Percentiles rank a stretch among this genome's conserved stretches.
Evolutionary conservation across 2,888 invertebrate genomes (phyloP).

Genomic region (Operophtera brumata): DNA sequence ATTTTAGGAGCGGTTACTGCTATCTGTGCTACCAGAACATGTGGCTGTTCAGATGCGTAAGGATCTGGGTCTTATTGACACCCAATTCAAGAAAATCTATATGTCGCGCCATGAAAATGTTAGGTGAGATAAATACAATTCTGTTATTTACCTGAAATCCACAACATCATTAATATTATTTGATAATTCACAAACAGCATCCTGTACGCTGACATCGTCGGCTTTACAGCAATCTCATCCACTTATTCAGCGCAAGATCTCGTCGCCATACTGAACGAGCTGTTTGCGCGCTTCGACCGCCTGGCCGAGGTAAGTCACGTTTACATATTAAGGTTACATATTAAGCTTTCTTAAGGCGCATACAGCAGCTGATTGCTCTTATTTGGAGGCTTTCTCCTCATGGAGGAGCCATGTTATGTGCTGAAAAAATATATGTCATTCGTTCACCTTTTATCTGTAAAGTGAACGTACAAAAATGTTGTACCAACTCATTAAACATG

Average conservation of each 20-base stretch:
- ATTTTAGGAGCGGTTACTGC: constrained; percentile 91
- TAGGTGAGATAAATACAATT: constrained; percentile 81
- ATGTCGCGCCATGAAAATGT: constrained; percentile 98
- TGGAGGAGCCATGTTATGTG: no score
- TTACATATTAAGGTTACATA: not conserved
- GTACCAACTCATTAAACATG: no score
- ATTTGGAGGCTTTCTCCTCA: no score
- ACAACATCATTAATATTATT: not conserved
- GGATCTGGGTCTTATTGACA: constrained; percentile 94
- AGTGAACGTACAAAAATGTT: no score
- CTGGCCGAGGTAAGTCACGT: constrained; percentile 84
- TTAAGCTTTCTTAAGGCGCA: no score
- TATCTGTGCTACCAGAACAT: constrained; percentile 97
- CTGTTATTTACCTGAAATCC: not conserved
- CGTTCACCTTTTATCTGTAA: no score
- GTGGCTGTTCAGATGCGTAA: constrained; percentile 98
- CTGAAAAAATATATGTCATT: no score
- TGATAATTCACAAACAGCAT: constrained; percentile 82
- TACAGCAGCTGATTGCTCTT: no score
- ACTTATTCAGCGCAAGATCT: constrained; percentile 97
- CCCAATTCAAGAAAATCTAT: constrained; percentile 98
- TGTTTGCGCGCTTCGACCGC: constrained; percentile 97
- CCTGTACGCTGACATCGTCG: constrained; percentile 98
- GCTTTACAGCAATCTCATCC: constrained; percentile 97
- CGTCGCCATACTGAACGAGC: constrained; percentile 96